These are phyloP conservation scores for Triplophysa yarkandensis DNA, from an alignment of 2,797 vertebrate species.

Conservation along the genomic window DNA sequence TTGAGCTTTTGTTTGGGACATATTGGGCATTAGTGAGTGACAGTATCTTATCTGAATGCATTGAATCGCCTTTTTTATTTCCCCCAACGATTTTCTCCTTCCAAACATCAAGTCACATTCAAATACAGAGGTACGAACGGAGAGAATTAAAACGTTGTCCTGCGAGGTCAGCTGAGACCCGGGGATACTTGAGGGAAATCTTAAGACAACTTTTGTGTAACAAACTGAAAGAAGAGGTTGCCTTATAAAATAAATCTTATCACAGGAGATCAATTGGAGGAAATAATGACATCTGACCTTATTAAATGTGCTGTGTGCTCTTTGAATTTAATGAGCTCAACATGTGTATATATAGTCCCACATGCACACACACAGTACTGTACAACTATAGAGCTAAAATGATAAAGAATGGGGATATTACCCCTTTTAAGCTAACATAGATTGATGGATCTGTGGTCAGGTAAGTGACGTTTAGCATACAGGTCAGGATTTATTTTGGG, in stretches of 20 bases:
- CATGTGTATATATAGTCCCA: too few species aligned
- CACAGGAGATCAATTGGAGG: background rate
- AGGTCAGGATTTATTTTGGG: constrained; percentile 48
- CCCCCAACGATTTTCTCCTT: constrained; percentile 26
- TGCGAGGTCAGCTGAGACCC: background rate
- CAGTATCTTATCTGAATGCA: background rate
- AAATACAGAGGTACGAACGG: background rate
- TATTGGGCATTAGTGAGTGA: background rate
- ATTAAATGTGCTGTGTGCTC: background rate
- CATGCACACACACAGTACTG: too few species aligned
- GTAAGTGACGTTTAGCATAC: background rate
- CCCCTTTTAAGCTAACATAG: background rate
- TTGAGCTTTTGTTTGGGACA: background rate
- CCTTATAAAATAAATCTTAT: background rate
- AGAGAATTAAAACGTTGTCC: constrained; percentile 30
- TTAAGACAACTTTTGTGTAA: constrained; percentile 3
- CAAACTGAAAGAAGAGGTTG: background rate
- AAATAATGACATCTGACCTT: background rate
- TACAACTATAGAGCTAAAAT: background rate
- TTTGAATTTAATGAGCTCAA: too few species aligned
- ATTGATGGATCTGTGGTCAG: background rate
- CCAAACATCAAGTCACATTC: constrained; percentile 3
- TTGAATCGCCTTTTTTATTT: background rate
- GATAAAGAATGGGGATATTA: background rate
- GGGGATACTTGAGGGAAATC: constrained; percentile 29